Evolutionary conservation across 2,113 vertebrate species (phyloP).

Genomic region (Varanus komodoensis): DNA sequence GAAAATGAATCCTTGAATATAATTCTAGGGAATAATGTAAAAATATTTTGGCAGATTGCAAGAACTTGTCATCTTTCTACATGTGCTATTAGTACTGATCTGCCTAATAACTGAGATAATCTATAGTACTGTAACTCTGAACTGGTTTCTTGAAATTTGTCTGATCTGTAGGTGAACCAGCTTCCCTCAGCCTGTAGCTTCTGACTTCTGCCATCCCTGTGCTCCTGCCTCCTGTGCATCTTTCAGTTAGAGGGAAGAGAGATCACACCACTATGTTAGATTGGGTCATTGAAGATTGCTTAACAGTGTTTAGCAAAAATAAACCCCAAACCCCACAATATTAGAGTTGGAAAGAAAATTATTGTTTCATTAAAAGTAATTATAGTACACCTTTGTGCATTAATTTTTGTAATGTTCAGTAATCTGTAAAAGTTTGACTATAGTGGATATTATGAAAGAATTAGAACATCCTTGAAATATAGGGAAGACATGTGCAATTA

Average conservation of each 20-base stretch:
- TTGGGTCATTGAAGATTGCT: neutral
- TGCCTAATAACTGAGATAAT: neutral
- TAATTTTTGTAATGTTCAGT: neutral
- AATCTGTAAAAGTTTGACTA: neutral
- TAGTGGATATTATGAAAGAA: neutral
- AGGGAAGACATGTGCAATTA: no score
- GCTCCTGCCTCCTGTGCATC: neutral
- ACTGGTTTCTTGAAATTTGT: neutral
- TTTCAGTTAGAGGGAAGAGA: neutral
- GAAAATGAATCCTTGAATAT: neutral
- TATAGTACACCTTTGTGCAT: neutral
- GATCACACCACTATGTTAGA: neutral
- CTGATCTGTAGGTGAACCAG: neutral
- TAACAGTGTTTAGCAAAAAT: neutral
- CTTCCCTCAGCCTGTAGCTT: neutral
- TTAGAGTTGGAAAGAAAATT: neutral
- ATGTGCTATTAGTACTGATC: neutral
- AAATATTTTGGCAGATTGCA: neutral
- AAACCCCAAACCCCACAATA: neutral
- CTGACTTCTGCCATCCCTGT: neutral
- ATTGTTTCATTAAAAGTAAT: neutral
- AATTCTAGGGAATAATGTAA: neutral
- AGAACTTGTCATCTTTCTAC: neutral
- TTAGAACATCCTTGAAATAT: neutral
- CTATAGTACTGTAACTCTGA: neutral